Conservation (phyloP, 2,113 vertebrate genomes). For the Sander lucioperca region DNA sequence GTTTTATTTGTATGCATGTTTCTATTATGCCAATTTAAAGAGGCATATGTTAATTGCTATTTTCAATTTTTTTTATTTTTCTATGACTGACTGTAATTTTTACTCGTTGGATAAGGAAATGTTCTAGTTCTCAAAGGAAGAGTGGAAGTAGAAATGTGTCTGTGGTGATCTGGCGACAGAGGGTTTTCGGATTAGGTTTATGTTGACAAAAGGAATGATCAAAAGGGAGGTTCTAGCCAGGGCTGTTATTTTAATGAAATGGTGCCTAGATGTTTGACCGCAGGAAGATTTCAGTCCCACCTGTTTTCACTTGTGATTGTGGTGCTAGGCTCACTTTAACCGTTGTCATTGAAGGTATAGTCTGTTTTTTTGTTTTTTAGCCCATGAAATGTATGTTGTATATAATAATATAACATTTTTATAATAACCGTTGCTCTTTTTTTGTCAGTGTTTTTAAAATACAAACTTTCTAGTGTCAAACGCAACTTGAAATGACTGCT, state of each 20-base stretch:
- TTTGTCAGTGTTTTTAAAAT: slow-evolving; percentile 49
- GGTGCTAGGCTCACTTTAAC: slow-evolving; percentile 54
- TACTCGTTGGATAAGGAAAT: not conserved
- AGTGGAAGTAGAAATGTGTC: slow-evolving; percentile 2
- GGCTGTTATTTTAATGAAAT: slow-evolving; percentile 4
- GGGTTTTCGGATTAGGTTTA: not conserved
- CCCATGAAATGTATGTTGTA: slow-evolving; percentile 41
- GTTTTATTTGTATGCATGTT: slow-evolving; percentile 77
- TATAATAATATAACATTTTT: slow-evolving; percentile 47
- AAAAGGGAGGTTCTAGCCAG: slow-evolving; percentile 60
- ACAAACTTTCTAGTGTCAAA: slow-evolving; percentile 32
- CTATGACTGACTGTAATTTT: slow-evolving; percentile 26
- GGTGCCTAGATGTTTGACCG: slow-evolving; percentile 41
- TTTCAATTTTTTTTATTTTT: not conserved
- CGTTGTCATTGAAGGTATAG: not conserved
- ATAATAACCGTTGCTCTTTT: slow-evolving; percentile 16
- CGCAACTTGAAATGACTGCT: not conserved
- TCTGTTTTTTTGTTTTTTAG: slow-evolving; percentile 34
- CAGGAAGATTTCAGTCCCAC: slow-evolving; percentile 5
- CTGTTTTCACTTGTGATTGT: slow-evolving; percentile 37
- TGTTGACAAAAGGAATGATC: slow-evolving; percentile 47
- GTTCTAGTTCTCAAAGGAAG: slow-evolving; percentile 1
- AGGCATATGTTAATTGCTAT: slow-evolving; percentile 23
- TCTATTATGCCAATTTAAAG: slow-evolving; percentile 64
- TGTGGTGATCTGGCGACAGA: not conserved